Evolutionary conservation across 2,888 invertebrate genomes (phyloP).

Genomic region (Eremobia ochroleuca): DNA sequence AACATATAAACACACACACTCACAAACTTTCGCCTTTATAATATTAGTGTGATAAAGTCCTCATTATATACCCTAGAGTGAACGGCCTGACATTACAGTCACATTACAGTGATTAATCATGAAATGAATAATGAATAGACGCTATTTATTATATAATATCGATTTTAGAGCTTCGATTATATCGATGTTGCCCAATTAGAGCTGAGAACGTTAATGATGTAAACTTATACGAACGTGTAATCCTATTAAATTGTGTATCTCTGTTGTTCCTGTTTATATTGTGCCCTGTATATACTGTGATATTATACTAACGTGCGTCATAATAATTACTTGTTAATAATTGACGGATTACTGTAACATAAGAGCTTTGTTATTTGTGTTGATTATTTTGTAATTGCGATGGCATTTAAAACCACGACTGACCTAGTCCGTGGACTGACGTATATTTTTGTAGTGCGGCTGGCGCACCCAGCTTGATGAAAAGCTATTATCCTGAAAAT

Average conservation of each 20-base stretch:
- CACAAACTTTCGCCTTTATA: no score
- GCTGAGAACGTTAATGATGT: constrained; percentile 44
- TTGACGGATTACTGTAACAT: neutral
- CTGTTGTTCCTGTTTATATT: constrained; percentile 18
- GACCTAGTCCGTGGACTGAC: no score
- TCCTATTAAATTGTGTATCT: constrained; percentile 47
- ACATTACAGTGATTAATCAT: constrained; percentile 24
- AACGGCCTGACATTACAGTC: constrained; percentile 25
- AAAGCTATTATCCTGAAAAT: neutral
- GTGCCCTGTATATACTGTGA: neutral
- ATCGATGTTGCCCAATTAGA: constrained; percentile 55
- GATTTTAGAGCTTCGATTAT: constrained; percentile 33
- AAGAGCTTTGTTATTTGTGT: neutral
- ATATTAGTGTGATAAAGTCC: no score
- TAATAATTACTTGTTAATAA: constrained; percentile 7
- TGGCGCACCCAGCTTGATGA: neutral
- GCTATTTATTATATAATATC: constrained; percentile 39
- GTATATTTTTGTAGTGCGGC: neutral
- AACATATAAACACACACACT: no score
- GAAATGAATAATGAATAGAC: constrained; percentile 40
- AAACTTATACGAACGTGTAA: constrained; percentile 49
- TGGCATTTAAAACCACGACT: neutral
- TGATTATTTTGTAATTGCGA: neutral
- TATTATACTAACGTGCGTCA: neutral
- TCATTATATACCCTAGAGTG: constrained; percentile 16